Evolutionary conservation across 2,888 invertebrate genomes (phyloP).

Genomic region (Syritta pipiens): DNA sequence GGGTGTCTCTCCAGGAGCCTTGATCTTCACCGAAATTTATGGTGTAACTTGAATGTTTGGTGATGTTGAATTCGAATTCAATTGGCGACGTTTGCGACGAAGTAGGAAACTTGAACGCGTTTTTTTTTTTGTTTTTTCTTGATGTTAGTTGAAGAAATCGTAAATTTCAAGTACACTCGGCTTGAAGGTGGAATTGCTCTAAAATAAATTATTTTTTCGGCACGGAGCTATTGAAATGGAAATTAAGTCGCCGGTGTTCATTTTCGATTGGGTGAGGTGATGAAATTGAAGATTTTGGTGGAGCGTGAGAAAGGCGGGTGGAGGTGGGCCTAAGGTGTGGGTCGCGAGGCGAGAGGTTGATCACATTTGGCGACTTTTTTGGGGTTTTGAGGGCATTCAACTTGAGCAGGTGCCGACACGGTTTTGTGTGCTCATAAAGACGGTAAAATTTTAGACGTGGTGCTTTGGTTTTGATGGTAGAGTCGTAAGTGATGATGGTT

Average conservation of each 20-base stretch:
- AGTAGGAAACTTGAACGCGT: conserved; percentile 39
- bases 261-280: conserved; percentile 7
- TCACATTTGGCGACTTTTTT: neutral
- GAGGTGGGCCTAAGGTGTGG: neutral
- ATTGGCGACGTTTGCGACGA: conserved; percentile 16
- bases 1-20: too few species aligned
- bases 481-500: too few species aligned
- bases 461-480: too few species aligned
- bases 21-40: too few species aligned
- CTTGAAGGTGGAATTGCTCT: conserved; percentile 17
- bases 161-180: conserved; percentile 31
- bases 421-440: too few species aligned
- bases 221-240: conserved; percentile 52
- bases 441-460: too few species aligned
- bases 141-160: conserved; percentile 30
- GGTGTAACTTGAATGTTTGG: conserved; percentile 4
- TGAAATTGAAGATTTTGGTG: too few species aligned
- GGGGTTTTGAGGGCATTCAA: neutral
- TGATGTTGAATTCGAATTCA: conserved; percentile 25
- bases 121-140: conserved; percentile 31
- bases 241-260: conserved; percentile 39
- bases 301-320: neutral
- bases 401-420: neutral
- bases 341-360: neutral
- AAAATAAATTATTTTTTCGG: conserved; percentile 42